Percentiles rank a stretch among this genome's conserved stretches.
Conservation (phyloP, 2,113 vertebrate species). For the Monarcha castaneiventris region DNA sequence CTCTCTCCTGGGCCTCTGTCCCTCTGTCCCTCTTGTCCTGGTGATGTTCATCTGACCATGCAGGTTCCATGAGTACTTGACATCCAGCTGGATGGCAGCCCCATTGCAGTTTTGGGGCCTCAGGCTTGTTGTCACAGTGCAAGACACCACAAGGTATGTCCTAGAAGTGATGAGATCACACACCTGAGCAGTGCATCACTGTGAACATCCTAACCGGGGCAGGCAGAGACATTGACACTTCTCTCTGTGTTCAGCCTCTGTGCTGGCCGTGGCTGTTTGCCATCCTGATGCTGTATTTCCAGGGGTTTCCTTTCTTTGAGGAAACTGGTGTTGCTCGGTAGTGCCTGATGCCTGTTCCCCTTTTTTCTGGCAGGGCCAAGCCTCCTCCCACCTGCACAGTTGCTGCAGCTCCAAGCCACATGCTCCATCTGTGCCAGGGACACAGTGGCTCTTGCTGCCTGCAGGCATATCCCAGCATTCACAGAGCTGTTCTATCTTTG, state of each 20-base stretch:
- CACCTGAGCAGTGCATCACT: not conserved
- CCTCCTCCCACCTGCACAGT: rapidly evolving
- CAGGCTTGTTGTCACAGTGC: not conserved
- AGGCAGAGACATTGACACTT: not conserved
- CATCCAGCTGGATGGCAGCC: not conserved
- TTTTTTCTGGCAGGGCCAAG: not conserved
- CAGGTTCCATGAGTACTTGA: not conserved
- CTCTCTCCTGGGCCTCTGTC: not conserved
- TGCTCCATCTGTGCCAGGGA: not conserved
- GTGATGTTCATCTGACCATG: not conserved
- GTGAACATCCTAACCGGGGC: not conserved
- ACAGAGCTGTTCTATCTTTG: not conserved
- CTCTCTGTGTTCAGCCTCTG: rapidly evolving
- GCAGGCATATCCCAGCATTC: not conserved
- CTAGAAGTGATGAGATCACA: not conserved
- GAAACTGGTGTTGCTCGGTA: rapidly evolving
- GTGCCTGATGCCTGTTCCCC: not conserved
- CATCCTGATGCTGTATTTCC: not conserved
- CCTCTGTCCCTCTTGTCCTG: not conserved
- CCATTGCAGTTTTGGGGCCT: not conserved
- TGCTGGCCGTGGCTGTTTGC: not conserved
- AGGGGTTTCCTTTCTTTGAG: not conserved
- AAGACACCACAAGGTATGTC: not conserved
- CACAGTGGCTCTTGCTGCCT: not conserved
- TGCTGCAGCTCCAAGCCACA: not conserved